Percentiles rank a stretch among this genome's conserved stretches.
Evolutionary conservation across 2,113 vertebrate species (phyloP).

Genomic region (Xiphophorus couchianus): DNA sequence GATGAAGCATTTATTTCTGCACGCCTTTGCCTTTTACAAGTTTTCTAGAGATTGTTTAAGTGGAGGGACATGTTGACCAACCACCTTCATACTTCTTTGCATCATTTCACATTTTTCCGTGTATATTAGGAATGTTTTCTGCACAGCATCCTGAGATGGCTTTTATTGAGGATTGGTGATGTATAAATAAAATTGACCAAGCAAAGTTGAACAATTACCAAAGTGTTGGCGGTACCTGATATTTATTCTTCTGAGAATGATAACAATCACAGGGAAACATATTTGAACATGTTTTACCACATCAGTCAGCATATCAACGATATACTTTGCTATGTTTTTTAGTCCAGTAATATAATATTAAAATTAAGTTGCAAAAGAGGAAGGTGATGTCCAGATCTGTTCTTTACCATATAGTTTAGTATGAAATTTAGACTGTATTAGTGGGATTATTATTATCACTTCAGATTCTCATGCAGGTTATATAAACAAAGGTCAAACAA

Average conservation of each 20-base stretch:
- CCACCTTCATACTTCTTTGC: too few species aligned
- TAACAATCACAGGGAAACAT: not conserved
- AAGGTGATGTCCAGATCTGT: not conserved
- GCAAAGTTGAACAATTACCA: not conserved
- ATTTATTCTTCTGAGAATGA: not conserved
- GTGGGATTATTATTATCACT: too few species aligned
- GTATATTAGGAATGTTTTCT: not conserved
- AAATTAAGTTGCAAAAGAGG: not conserved
- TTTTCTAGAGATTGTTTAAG: too few species aligned
- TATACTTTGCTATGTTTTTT: not conserved
- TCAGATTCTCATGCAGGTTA: not conserved
- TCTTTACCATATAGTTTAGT: not conserved
- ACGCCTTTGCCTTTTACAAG: not conserved
- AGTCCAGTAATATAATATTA: not conserved
- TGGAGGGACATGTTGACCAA: too few species aligned
- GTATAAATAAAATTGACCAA: not conserved
- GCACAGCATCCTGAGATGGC: not conserved
- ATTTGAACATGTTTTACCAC: not conserved
- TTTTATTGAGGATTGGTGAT: not conserved
- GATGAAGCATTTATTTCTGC: not conserved
- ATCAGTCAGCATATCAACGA: too few species aligned
- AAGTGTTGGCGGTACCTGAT: not conserved
- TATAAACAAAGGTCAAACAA: not conserved
- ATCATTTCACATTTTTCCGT: too few species aligned
- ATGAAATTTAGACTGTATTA: not conserved